A percentile compares a stretch with the other conserved stretches of the same genome.
phyloP scores from a whole-genome alignment of 2,888 invertebrate genomes.

The Aplocera efformata region DNA sequence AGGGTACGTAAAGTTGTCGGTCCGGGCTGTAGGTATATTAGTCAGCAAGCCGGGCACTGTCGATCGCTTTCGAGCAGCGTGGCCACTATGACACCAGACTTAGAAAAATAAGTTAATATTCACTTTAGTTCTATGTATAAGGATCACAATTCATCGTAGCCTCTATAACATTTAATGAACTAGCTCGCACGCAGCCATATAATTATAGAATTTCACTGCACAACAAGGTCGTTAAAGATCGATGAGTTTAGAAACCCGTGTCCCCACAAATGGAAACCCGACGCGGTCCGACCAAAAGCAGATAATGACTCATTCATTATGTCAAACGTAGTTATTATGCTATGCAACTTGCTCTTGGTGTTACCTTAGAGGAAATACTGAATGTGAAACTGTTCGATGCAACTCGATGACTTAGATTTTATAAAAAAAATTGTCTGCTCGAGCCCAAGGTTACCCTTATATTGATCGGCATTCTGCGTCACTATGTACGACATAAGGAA shows the following conservation, averaged over 20 bases:
- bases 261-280: conserved; percentile 41
- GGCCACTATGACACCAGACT: no score
- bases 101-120: no score
- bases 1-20: conserved; percentile 1
- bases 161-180: background rate
- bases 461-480: no score
- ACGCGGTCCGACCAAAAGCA: conserved; percentile 39
- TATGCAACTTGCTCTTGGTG: conserved; percentile 3
- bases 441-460: no score
- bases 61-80: no score
- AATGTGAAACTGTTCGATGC: conserved; percentile 1
- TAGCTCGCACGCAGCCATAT: conserved; percentile 1
- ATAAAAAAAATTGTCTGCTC: no score
- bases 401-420: background rate
- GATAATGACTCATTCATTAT: conserved; percentile 43
- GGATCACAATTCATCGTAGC: background rate
- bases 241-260: conserved; percentile 42
- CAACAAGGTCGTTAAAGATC: conserved; percentile 25
- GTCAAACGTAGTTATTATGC: conserved; percentile 30
- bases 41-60: no score
- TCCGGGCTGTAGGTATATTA: no score
- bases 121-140: no score
- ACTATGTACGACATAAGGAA: no score
- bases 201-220: conserved; percentile 28
- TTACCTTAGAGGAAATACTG: conserved; percentile 2